A percentile compares a stretch with the other conserved stretches of the same genome.
These are phyloP conservation scores for Drosophila ambigua DNA, from an alignment of 1,140 invertebrate genomes.

Conservation along the genomic window DNA sequence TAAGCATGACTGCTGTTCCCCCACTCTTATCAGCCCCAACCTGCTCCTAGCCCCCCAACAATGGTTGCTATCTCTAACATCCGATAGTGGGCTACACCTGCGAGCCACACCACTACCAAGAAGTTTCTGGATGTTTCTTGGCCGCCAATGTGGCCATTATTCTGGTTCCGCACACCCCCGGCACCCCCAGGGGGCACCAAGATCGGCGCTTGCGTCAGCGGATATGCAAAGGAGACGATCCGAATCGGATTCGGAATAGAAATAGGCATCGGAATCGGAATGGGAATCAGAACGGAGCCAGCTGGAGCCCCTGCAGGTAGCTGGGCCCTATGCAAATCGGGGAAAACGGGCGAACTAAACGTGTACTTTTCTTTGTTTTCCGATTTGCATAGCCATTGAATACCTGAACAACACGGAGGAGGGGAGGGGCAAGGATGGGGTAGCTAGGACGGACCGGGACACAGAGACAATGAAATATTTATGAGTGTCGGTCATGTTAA, in stretches of 20 bases:
- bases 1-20: conserved; percentile 26
- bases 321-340: conserved; percentile 59
- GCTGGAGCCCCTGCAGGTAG: conserved; percentile 55
- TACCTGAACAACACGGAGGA: conserved; percentile 43
- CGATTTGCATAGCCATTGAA: conserved; percentile 76
- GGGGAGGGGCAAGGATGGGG: conserved; percentile 6
- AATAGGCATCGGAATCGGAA: conserved; percentile 24
- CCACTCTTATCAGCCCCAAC: conserved; percentile 21
- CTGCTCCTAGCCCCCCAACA: conserved; percentile 6
- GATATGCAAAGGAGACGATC: conserved; percentile 61
- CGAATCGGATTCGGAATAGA: conserved; percentile 28
- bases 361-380: conserved; percentile 50
- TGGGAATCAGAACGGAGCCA: not conserved
- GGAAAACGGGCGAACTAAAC: conserved; percentile 35
- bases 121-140: conserved; percentile 16
- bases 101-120: not conserved
- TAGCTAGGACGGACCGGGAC: conserved; percentile 5
- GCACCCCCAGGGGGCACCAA: conserved; percentile 7
- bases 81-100: conserved; percentile 25
- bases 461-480: conserved; percentile 65
- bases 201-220: conserved; percentile 60
- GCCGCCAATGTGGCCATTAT: not conserved
- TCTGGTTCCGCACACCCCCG: not conserved
- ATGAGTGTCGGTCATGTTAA: conserved; percentile 70
- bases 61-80: conserved; percentile 14